Evolutionary conservation across 2,888 invertebrate species (phyloP), one percentile per base, ranked within the genome.

Genomic region (Cosmopolites sordidus): DNA sequence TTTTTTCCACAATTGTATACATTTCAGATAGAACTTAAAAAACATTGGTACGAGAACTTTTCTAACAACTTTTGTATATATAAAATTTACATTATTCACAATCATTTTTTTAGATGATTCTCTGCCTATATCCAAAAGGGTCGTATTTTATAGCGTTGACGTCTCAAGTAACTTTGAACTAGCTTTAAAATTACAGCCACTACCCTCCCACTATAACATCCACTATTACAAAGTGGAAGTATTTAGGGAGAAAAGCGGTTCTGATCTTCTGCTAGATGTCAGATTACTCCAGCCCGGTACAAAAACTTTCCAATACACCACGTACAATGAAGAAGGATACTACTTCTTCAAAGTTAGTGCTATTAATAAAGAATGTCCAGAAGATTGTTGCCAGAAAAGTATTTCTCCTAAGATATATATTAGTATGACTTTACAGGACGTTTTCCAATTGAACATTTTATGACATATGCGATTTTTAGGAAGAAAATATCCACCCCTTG

Each of bases 301-400:
- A n/a, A 43, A 56, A 38, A 42, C 41, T 12, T 65, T 60, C 43
- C 55, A 60, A 5, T 62, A 62, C 51, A 51, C 57, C 15, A 65
- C 66, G 2, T 65, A 65, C 46, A 64, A 61, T 42, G 64, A 65
- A 43, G 65, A 64, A 27, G 66, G 66, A 2, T 38, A 59, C 45
- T 64, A 66, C 50, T 64, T 58, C 52, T 66, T 66, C 51, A 56
- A 49, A 39, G 54, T 66, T 16, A 61, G 62, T 1, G 59, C 58
- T 2, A 57, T 66, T 9, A 58, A 53, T 43, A 42, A 58, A 14
- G 49, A 58, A 11, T 66, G 65, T 43, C 52, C 56, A 1, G 63
- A 65, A 18, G 61, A 63, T 50, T 14, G 37, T 37, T 66, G 65
- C 50, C 16, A 54, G n/a, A 64, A 62, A 43, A 62, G 59, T 16